Conservation (phyloP, 2,113 vertebrate species). For the Donacobius atricapilla region DNA sequence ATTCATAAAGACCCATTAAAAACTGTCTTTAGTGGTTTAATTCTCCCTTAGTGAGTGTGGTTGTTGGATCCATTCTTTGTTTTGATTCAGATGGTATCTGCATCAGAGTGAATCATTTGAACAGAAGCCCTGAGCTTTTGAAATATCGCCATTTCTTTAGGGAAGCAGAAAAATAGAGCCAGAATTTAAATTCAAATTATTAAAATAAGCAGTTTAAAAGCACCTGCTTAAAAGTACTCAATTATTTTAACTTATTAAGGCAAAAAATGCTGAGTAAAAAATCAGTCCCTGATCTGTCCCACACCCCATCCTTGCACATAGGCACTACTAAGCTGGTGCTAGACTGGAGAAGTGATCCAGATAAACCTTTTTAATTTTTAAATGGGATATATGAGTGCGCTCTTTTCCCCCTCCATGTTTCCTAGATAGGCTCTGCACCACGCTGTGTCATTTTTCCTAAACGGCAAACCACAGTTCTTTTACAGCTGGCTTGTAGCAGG, state of each 20-base stretch:
- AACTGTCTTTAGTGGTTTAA: not conserved
- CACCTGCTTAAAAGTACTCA: not conserved
- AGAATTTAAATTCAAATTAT: not conserved
- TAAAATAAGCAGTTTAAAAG: not conserved
- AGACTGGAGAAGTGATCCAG: not conserved
- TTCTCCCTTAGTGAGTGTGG: not conserved
- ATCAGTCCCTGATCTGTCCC: not conserved
- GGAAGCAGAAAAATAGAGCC: not conserved
- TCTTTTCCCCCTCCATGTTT: not conserved
- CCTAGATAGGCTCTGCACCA: not conserved
- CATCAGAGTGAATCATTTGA: not conserved
- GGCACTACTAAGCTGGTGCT: not conserved
- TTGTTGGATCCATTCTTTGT: not conserved
- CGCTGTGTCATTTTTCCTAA: not conserved
- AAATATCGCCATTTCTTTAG: not conserved
- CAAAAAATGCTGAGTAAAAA: not conserved
- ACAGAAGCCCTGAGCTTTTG: not conserved
- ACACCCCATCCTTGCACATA: not conserved
- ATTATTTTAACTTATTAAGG: not conserved
- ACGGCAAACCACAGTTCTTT: not conserved
- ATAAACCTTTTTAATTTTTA: not conserved
- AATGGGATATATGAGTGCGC: not conserved
- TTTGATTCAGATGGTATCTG: slow-evolving; percentile 7
- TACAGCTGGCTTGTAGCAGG: not conserved
- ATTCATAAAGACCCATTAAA: slow-evolving; percentile 18